Base-by-base conservation (phyloP, 37 sponge, comb jelly and placozoan genomes). In the Spongia lamella region DNA sequence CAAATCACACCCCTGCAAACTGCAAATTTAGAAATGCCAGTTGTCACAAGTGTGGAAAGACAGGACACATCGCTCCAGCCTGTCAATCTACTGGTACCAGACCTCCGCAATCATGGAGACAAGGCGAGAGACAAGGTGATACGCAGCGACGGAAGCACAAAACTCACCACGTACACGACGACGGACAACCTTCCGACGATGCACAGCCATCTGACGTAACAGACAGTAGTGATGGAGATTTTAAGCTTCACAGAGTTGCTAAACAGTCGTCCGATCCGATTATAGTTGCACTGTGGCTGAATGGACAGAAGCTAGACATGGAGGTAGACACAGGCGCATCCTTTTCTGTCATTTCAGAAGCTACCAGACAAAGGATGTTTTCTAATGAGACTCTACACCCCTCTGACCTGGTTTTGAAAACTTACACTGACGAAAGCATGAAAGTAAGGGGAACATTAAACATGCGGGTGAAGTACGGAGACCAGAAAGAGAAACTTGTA, bases 281-380 rank as follows among this genome's bases (percentile, higher is more conserved):
- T 20, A 34, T 5, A 19, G 76, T 75, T 7, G 19, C 62, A 36
- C 39, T 77, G 6, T 27, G 11, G 51, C 33, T 65, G 3, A 65
- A 63, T 25, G 68, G 78, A 20, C 53, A 77, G 37, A 20, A 39
- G 20, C 35, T 77, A 11, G 9, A 47, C 54, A 65, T 78, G 68
- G 79, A 78, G 31, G 65, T 76, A 24, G 77, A 76, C 29, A 63
- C 63, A 16, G 77, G 77, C 5, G 65, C 77, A 1, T 49, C 68
- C 37, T 4, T 78, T 7, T 78, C 79, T 7, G 26, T 78, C 24
- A 78, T 78, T 6, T 53, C 56, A 1, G 66, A 78, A 7, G 38
- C 20, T 1, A 78, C 68, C 30, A 35, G 25, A 3, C 56, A 32
- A 20, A 11, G 38, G 2, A 37, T 72, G 7, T 53, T 53, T 21